phyloP scores from a whole-genome alignment of 2,888 invertebrate genomes.

The Pterobdella sp. region DNA sequence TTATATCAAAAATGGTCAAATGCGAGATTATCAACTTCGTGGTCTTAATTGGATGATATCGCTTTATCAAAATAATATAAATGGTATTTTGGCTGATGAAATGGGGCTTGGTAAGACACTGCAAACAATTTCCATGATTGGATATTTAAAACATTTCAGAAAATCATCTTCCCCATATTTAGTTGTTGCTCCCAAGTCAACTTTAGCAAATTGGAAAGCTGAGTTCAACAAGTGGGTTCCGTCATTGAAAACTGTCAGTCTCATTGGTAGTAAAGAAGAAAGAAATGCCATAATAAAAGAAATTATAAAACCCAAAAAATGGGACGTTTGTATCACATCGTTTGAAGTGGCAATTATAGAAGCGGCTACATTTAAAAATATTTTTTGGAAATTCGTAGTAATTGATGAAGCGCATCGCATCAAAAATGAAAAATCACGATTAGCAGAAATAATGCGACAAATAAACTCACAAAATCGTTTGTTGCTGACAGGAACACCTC shows the following conservation, averaged over 20 bases:
- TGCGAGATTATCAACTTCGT: conserved; percentile 93
- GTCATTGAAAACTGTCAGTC: conserved; percentile 76
- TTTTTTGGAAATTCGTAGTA: conserved; percentile 98
- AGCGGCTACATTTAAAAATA: conserved; percentile 91
- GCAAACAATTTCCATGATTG: conserved; percentile 88
- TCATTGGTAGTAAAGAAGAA: conserved; percentile 89
- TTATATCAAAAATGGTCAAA: conserved; percentile 80
- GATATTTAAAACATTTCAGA: conserved; percentile 87
- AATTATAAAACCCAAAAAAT: conserved; percentile 73
- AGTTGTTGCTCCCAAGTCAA: conserved; percentile 97
- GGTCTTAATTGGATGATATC: conserved; percentile 99
- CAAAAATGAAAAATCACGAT: conserved; percentile 85
- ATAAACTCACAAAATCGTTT: conserved; percentile 92
- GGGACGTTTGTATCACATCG: conserved; percentile 96
- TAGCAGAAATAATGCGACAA: conserved; percentile 88
- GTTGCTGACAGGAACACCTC: conserved; percentile 87
- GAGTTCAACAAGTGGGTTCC: conserved; percentile 98
- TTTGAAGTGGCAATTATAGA: conserved; percentile 98
- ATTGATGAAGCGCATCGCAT: conserved; percentile 99
- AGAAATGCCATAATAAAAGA: conserved; percentile 84
- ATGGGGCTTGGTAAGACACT: conserved; percentile 99
- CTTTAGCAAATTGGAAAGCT: conserved; percentile 93
- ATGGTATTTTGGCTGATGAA: conserved; percentile 96
- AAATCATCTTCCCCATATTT: conserved; percentile 90
- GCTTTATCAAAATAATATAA: conserved; percentile 93